Conservation (phyloP, 92 coral and sea anemone species). For the Desmophyllum pertusum region DNA sequence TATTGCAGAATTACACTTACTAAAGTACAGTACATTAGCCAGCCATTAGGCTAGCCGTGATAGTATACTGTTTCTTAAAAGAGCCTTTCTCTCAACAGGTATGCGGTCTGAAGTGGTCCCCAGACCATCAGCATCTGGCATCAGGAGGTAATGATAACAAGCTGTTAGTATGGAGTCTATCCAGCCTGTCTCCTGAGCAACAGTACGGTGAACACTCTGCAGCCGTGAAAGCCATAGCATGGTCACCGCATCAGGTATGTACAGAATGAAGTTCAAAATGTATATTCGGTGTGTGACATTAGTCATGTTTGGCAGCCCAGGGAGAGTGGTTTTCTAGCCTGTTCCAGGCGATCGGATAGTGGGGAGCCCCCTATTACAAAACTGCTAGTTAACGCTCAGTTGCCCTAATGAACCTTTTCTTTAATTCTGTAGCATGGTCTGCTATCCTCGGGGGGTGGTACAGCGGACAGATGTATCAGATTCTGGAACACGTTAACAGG, state of each 20-base stretch:
- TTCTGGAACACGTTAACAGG: slow-evolving; percentile 98
- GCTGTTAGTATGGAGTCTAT: slow-evolving; percentile 88
- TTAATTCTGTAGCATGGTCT: slow-evolving; percentile 79
- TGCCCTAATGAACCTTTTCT: not conserved
- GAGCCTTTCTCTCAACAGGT: slow-evolving; percentile 65
- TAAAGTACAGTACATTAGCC: too few species aligned
- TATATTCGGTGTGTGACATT: too few species aligned
- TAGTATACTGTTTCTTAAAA: too few species aligned
- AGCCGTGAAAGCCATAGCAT: slow-evolving; percentile 97
- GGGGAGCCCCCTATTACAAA: too few species aligned
- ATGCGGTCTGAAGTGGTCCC: slow-evolving; percentile 99
- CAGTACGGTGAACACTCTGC: slow-evolving; percentile 99
- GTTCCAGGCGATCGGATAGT: too few species aligned
- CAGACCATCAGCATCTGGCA: slow-evolving; percentile 97
- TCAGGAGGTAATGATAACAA: slow-evolving; percentile 99
- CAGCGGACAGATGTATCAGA: slow-evolving; percentile 95
- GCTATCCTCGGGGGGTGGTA: slow-evolving; percentile 98
- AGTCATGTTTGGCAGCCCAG: too few species aligned
- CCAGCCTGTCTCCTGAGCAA: slow-evolving; percentile 82
- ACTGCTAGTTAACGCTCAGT: too few species aligned
- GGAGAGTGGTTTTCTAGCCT: too few species aligned
- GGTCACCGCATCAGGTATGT: slow-evolving; percentile 99
- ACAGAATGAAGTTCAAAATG: too few species aligned
- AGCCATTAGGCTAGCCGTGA: too few species aligned
- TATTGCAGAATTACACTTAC: too few species aligned